Evolutionary conservation across 2,888 invertebrate genomes (phyloP), one percentile per base, ranked within the genome.

Genomic region (Acanthoscelides obtectus): DNA sequence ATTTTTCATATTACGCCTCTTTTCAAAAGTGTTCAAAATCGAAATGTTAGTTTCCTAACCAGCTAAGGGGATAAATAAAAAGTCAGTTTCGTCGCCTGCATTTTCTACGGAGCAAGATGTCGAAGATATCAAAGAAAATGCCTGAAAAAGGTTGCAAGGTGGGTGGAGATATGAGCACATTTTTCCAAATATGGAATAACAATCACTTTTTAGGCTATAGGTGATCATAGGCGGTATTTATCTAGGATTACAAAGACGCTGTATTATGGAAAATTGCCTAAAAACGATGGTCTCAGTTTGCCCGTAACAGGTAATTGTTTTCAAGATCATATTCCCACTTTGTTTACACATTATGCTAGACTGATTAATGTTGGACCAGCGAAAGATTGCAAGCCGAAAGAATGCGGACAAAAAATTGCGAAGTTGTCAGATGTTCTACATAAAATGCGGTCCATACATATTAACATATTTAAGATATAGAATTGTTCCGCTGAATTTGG

Each of bases 171-270:
- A n/a, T 6, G 45, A 45, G 17, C 45, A 45, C 45, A 45, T 45
- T 45, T 12, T 6, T 25, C 68, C 68, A n/a, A 20, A 68, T 68
- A 20, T 64, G 69, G 22, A 5, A 27, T 20, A 63, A 17, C 20
- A 22, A 25, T 20, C 22, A 45, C 0, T 20, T 77, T 79, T 86
- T 86, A 92, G 91, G 87, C 86, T 73, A 87, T 91, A 85, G 90
- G 89, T 45, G 90, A 92, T 81, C 94, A 96, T 83, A 90, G 91
- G 74, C 91, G 92, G 79, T 94, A 96, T 81, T 87, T 95, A 76
- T 90, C 92, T 79, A 89, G 97, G 78, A 93, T 98, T 79, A 91
- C 92, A 20, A 96, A 97, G 85, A 93, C 96, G 1, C 87, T 98
- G 69, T 96, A 97, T 84, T 98, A 95, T 86, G 95, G 96, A 72